phyloP scores from a whole-genome alignment of 53 echinoderm and acorn worm genomes.

The Hippasteria phrygiana region DNA sequence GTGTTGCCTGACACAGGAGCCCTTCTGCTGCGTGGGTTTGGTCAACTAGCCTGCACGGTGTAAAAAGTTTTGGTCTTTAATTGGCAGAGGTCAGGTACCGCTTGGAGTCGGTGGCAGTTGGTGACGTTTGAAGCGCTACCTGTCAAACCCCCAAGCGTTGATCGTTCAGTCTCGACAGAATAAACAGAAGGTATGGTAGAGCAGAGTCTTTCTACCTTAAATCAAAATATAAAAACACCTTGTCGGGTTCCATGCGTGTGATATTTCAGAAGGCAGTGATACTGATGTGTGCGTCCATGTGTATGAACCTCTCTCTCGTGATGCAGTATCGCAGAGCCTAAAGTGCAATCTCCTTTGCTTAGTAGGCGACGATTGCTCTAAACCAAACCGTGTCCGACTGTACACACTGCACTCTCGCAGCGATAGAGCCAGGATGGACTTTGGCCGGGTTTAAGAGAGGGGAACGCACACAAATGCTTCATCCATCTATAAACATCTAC shows the following conservation, averaged over 20 bases:
- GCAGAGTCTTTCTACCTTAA: background rate
- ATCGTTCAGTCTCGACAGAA: background rate
- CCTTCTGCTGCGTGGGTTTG: background rate
- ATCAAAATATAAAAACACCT: background rate
- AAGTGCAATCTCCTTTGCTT: slow-evolving; percentile 56
- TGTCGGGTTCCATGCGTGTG: background rate
- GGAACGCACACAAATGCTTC: slow-evolving; percentile 38
- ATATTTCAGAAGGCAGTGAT: slow-evolving; percentile 7
- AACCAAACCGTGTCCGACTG: slow-evolving; percentile 44
- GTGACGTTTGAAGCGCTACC: background rate
- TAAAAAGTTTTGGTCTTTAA: too few species aligned
- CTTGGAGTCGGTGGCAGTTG: background rate
- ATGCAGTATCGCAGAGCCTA: background rate
- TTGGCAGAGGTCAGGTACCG: background rate
- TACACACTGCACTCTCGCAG: slow-evolving; percentile 51
- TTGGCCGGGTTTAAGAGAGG: slow-evolving; percentile 59
- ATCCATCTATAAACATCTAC: slow-evolving; percentile 48
- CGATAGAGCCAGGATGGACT: slow-evolving; percentile 31
- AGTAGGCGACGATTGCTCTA: background rate
- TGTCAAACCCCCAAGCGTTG: background rate
- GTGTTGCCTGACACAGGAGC: background rate
- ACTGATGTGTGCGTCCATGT: background rate
- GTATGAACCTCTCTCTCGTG: background rate
- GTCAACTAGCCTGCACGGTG: background rate
- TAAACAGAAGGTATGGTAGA: background rate